phyloP scores from a whole-genome alignment of 2,888 invertebrate genomes.

The Anthrax anthrax region DNA sequence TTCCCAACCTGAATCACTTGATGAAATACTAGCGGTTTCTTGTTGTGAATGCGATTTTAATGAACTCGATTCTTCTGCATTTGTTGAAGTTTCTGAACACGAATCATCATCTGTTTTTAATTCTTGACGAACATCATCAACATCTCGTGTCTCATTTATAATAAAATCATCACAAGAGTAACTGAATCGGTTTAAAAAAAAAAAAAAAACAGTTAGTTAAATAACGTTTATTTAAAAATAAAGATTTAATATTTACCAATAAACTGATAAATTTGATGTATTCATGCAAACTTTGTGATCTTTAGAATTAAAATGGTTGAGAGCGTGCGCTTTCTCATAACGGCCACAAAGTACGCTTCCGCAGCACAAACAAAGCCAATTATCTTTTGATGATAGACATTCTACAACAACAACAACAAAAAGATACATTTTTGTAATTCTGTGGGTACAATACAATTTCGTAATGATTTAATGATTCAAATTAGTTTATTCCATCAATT shows the following conservation, averaged over 20 bases:
- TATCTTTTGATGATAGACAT: conserved; percentile 48
- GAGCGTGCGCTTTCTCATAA: conserved; percentile 61
- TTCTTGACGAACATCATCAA: conserved; percentile 43
- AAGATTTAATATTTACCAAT: conserved; percentile 42
- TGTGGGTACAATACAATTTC: neutral
- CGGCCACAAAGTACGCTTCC: conserved; percentile 62
- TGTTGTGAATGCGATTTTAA: conserved; percentile 17
- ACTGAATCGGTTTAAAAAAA: conserved; percentile 43
- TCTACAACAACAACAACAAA: conserved; percentile 36
- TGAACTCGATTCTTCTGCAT: conserved; percentile 12
- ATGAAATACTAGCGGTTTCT: conserved; percentile 20
- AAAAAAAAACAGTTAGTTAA: conserved; percentile 3
- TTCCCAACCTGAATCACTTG: conserved; percentile 20
- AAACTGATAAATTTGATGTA: conserved; percentile 57
- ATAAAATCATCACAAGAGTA: conserved; percentile 70
- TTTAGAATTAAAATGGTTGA: conserved; percentile 48
- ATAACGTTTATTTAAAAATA: neutral
- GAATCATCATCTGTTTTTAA: conserved; percentile 28
- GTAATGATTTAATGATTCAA: too few relatives aligned
- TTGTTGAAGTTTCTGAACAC: conserved; percentile 28
- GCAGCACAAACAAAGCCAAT: conserved; percentile 66
- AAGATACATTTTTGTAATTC: neutral
- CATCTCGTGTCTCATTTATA: conserved; percentile 49
- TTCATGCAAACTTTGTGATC: conserved; percentile 64
- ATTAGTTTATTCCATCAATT: too few relatives aligned